phyloP scores from a whole-genome alignment of 2,888 invertebrate genomes.

The Metallyticus violacea region DNA sequence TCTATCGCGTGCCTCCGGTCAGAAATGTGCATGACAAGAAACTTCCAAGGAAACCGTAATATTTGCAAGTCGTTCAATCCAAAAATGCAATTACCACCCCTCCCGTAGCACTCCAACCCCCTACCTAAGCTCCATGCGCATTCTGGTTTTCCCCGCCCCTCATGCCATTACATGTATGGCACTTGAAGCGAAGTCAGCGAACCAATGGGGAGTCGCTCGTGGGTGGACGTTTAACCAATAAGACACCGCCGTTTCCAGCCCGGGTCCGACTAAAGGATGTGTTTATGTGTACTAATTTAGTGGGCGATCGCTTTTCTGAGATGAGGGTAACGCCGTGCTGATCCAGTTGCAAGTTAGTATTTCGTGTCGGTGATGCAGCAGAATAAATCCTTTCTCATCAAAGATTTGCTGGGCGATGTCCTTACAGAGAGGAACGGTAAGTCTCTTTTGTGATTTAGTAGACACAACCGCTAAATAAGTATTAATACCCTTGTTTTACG shows the following conservation, averaged over 20 bases:
- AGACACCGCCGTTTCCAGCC: constrained; percentile 5
- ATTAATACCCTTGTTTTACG: too few relatives aligned
- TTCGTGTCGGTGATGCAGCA: constrained; percentile 42
- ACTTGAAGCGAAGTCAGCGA: background rate
- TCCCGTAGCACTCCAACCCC: background rate
- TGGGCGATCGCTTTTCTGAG: background rate
- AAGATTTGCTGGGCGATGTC: constrained; percentile 78
- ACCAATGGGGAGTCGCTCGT: constrained; percentile 3
- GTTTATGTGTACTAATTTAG: background rate
- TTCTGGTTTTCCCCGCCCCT: background rate
- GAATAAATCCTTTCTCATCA: constrained; percentile 76
- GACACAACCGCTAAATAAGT: too few relatives aligned
- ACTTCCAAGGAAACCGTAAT: background rate
- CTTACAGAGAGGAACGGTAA: constrained; percentile 53
- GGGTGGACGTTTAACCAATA: background rate
- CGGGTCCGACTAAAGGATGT: background rate
- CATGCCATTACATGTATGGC: background rate
- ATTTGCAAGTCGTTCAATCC: too few relatives aligned
- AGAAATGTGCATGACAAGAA: too few relatives aligned
- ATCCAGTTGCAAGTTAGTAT: background rate
- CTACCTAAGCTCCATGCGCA: background rate
- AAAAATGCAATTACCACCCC: background rate
- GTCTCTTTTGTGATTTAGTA: too few relatives aligned
- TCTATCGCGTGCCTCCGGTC: too few relatives aligned
- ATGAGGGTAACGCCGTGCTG: background rate